A percentile compares a stretch with the other conserved stretches of the same genome.
phyloP scores from a whole-genome alignment of 1,140 invertebrate genomes.

The Drosophila insularis region DNA sequence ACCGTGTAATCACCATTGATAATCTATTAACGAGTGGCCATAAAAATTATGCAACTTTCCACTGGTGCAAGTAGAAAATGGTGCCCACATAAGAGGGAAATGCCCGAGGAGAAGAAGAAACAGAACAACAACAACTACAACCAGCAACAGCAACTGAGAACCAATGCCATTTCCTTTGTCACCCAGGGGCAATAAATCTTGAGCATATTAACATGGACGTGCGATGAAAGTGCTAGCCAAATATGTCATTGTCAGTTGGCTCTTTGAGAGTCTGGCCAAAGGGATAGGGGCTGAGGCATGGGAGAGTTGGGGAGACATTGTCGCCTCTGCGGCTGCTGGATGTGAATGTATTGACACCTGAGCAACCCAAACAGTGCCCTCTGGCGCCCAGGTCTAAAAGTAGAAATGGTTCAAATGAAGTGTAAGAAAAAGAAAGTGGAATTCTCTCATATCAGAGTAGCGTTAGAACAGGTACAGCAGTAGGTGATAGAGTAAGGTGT shows the following conservation, averaged over 20 bases:
- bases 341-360: conserved; percentile 74
- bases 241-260: conserved; percentile 74
- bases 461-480: conserved; percentile 20
- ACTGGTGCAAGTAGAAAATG: conserved; percentile 60
- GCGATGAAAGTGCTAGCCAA: conserved; percentile 78
- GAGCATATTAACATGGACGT: conserved; percentile 77
- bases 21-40: conserved; percentile 75
- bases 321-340: conserved; percentile 66
- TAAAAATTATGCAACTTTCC: conserved; percentile 74
- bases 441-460: conserved; percentile 14
- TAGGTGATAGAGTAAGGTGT: not conserved
- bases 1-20: conserved; percentile 70
- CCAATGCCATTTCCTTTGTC: conserved; percentile 77
- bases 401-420: conserved; percentile 3
- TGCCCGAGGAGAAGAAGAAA: too few species aligned
- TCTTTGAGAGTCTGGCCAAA: conserved; percentile 21
- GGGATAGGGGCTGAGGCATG: not conserved
- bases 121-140: conserved; percentile 26
- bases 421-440: conserved; percentile 55
- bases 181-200: conserved; percentile 68
- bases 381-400: conserved; percentile 32
- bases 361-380: conserved; percentile 49
- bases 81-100: conserved; percentile 42
- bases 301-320: not conserved
- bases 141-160: conserved; percentile 42